phyloP scores from a whole-genome alignment of 1,140 invertebrate species.

The Lepidurus apus region DNA sequence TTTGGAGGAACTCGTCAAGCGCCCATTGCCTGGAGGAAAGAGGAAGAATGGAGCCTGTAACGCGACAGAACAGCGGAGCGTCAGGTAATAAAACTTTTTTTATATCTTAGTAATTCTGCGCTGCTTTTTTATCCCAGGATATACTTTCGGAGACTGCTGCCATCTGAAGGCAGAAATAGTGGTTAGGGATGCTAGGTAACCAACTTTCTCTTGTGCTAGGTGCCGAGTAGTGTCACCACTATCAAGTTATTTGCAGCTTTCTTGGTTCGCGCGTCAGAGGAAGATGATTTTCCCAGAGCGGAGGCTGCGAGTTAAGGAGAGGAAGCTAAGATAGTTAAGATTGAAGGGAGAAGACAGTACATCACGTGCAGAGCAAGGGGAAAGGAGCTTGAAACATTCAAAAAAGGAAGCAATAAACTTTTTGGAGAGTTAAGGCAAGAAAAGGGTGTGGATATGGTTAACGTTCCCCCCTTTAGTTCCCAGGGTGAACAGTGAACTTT shows the following conservation, averaged over 20 bases:
- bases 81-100: background rate
- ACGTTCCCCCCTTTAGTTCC: no score
- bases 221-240: background rate
- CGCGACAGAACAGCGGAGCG: background rate
- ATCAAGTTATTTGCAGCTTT: constrained; percentile 1
- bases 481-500: no score
- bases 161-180: background rate
- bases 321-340: constrained; percentile 11
- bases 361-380: background rate
- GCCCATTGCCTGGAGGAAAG: constrained; percentile 1
- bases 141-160: background rate
- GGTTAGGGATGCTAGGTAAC: background rate
- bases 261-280: constrained; percentile 1
- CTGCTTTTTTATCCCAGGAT: background rate
- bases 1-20: background rate
- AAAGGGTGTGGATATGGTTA: background rate
- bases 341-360: background rate
- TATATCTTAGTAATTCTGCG: background rate
- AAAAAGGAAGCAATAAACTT: background rate
- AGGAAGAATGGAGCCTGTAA: background rate
- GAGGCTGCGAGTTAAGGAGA: constrained; percentile 8
- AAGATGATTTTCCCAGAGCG: background rate
- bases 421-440: background rate
- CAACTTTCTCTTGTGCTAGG: background rate
- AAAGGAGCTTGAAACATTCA: background rate